These are phyloP conservation scores for Plagiodera versicolora DNA, from an alignment of 2,888 invertebrate genomes.

Conservation along the genomic window DNA sequence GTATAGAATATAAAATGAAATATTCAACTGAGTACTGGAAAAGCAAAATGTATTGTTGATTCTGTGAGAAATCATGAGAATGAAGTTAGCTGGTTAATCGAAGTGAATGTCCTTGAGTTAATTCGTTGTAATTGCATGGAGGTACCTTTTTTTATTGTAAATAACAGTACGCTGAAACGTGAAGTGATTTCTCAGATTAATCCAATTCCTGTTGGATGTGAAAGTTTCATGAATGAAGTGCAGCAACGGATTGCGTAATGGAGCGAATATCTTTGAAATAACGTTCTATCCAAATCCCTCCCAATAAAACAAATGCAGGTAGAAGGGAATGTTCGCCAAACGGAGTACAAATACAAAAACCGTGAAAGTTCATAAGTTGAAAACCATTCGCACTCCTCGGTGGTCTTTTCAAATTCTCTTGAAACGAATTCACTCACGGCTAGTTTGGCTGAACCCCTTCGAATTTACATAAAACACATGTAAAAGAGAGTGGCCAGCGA, in stretches of 20 bases:
- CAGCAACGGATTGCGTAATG: conserved; percentile 24
- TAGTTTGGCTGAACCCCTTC: conserved; percentile 33
- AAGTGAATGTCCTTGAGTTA: too few species aligned
- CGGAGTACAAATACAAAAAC: conserved; percentile 35
- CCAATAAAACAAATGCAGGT: conserved; percentile 30
- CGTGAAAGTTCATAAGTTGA: conserved; percentile 37
- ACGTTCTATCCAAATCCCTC: conserved; percentile 24
- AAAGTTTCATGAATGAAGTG: conserved; percentile 22
- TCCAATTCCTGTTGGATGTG: neutral
- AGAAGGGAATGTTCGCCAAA: conserved; percentile 30
- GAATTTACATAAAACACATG: conserved; percentile 39
- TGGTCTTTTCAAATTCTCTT: conserved; percentile 41
- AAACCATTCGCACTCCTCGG: conserved; percentile 41
- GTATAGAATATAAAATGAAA: too few species aligned
- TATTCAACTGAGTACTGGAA: too few species aligned
- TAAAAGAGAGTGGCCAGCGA: conserved; percentile 27
- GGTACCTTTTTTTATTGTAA: too few species aligned
- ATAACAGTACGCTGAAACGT: too few species aligned
- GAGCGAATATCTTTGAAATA: conserved; percentile 27
- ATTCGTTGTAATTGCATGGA: too few species aligned
- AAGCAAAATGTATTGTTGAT: too few species aligned
- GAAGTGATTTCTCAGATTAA: neutral
- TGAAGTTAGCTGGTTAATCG: too few species aligned
- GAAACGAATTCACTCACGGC: conserved; percentile 41
- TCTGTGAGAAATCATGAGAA: too few species aligned